A percentile compares a stretch with the other conserved stretches of the same genome.
Conservation (phyloP, 2,113 vertebrate species). For the Elaphurus davidianus region DNA sequence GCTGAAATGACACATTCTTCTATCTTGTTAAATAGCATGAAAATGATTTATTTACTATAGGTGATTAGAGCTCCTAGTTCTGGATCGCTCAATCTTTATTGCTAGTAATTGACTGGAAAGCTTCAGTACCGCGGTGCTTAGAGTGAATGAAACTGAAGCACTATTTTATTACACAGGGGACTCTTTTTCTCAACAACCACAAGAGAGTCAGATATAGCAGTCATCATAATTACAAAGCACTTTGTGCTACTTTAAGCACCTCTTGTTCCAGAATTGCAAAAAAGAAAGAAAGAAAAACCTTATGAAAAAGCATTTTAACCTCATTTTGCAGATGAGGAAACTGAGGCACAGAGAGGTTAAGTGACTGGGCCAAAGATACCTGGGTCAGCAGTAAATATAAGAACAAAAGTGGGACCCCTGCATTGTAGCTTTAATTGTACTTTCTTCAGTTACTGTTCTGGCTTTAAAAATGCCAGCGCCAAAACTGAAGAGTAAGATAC, state of each 20-base stretch:
- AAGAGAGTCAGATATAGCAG: constrained; percentile 58
- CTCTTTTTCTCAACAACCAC: constrained; percentile 38
- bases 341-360: constrained; percentile 76
- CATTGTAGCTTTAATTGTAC: background rate
- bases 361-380: constrained; percentile 60
- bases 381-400: constrained; percentile 37
- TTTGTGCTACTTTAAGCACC: constrained; percentile 72
- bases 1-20: background rate
- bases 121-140: constrained; percentile 20
- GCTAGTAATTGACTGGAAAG: constrained; percentile 43
- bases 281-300: background rate
- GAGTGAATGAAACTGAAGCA: constrained; percentile 36
- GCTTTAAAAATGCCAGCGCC: constrained; percentile 32
- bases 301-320: constrained; percentile 69
- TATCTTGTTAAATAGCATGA: background rate
- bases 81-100: constrained; percentile 49
- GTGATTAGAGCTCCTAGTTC: background rate
- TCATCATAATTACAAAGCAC: constrained; percentile 69
- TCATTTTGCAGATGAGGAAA: constrained; percentile 75
- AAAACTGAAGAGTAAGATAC: background rate
- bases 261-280: constrained; percentile 70
- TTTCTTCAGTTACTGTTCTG: constrained; percentile 18
- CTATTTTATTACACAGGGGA: background rate
- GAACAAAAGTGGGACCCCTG: constrained; percentile 23
- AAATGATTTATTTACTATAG: background rate